Base-by-base conservation (phyloP, 30 jellyfish, hydroid and myxozoan genomes). In the Turritopsis rubra region DNA sequence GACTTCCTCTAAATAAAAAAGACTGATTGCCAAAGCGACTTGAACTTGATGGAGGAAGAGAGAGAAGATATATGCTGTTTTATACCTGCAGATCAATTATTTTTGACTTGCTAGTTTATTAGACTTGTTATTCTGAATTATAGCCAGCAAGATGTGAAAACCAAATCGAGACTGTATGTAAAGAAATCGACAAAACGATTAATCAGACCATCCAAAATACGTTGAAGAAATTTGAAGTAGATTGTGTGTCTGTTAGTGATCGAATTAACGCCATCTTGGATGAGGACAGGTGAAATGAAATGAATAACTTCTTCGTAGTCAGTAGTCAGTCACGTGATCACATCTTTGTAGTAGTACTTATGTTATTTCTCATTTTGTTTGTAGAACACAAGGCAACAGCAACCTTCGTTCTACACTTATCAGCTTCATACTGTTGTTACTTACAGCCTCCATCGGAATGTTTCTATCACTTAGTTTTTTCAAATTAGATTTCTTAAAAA, bases 71-170 rank as follows among this genome's bases (percentile, higher is more conserved):
- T n/a, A n/a, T n/a, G n/a, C n/a, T n/a, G n/a, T n/a, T n/a, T n/a
- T n/a, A n/a, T n/a, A n/a, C n/a, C n/a, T n/a, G n/a, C n/a, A n/a
- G n/a, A n/a, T n/a, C n/a, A n/a, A n/a, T n/a, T n/a, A n/a, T n/a
- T n/a, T n/a, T n/a, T n/a, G n/a, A n/a, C n/a, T n/a, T n/a, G n/a
- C n/a, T n/a, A n/a, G 60, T 41, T 41, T 41, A 5, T 3, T 41
- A 41, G 60, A 41, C 60, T 41, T 41, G 5, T 41, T 5, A 3
- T 41, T 41, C 60, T 41, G 20, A 41, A 41, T 80, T 53, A 5
- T 30, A 92, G 98, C 93, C 96, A 29, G 82, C 94, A 21, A 93
- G 98, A 25, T 92, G 98, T 80, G 98, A 92, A 79, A 92, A 92
- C 79, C 96, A 92, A 28, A 92, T 92, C 27, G 98, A 92, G 31